A percentile compares a stretch with the other conserved stretches of the same genome.
Conservation (phyloP, 2,797 vertebrate species). For the Ctenochaetus hawaiiensis region DNA sequence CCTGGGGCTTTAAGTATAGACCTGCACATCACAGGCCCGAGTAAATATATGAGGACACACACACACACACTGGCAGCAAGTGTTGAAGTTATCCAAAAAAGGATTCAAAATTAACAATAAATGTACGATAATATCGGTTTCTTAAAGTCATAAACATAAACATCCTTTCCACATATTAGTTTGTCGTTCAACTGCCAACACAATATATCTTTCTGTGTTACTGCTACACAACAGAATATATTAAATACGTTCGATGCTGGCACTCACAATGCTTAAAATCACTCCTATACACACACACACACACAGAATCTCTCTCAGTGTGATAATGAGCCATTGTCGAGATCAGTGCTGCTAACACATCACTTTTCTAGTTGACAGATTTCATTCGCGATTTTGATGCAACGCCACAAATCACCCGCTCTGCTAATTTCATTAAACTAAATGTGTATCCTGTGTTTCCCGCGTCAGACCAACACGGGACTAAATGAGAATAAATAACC, state of each 20-base stretch:
- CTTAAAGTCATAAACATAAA: too few species aligned
- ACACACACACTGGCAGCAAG: constrained; percentile 10
- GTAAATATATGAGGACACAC: background rate
- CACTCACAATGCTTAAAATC: background rate
- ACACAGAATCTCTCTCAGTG: background rate
- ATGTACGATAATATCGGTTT: too few species aligned
- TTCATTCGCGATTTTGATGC: constrained; percentile 62
- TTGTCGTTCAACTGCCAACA: too few species aligned
- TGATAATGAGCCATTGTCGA: constrained; percentile 39
- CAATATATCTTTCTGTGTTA: background rate
- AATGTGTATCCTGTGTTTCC: constrained; percentile 75
- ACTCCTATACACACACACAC: background rate
- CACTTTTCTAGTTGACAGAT: constrained; percentile 61
- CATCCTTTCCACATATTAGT: too few species aligned
- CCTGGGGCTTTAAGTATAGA: constrained; percentile 51
- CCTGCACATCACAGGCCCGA: constrained; percentile 13
- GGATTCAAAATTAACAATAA: too few species aligned
- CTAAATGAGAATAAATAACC: constrained; percentile 75
- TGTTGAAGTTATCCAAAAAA: background rate
- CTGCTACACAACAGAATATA: too few species aligned
- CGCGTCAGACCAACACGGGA: constrained; percentile 44
- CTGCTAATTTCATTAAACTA: constrained; percentile 78
- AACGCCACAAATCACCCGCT: constrained; percentile 69
- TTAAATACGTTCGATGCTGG: background rate
- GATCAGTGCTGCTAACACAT: constrained; percentile 51